A percentile compares a stretch with the other conserved stretches of the same genome.
Evolutionary conservation across 1,140 invertebrate species (phyloP).

Genomic region (Arion vulgaris): DNA sequence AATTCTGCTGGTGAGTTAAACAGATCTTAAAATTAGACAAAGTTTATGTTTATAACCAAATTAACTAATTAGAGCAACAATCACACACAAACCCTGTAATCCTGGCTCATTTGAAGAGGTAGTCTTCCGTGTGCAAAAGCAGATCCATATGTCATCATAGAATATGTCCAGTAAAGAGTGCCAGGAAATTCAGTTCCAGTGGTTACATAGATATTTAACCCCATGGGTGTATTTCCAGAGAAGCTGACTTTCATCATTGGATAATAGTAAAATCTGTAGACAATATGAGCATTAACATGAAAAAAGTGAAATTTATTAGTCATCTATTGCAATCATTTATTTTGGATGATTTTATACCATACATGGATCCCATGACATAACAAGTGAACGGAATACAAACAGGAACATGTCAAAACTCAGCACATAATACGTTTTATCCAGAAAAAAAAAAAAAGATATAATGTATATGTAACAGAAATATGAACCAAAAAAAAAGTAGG

Average conservation of each 20-base stretch:
- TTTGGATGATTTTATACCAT: no score
- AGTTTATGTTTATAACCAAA: no score
- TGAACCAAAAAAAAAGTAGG: no score
- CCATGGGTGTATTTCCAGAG: background rate
- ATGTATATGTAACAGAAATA: no score
- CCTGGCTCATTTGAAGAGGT: background rate
- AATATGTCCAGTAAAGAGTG: background rate
- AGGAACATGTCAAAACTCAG: no score
- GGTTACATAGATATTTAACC: background rate
- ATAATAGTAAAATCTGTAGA: slow-evolving; percentile 3
- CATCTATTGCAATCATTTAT: no score
- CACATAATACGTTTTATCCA: no score
- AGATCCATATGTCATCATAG: background rate
- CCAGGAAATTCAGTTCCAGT: background rate
- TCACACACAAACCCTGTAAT: slow-evolving; percentile 1
- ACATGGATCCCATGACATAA: no score
- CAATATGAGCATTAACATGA: background rate
- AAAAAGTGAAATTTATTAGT: background rate
- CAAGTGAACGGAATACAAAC: no score
- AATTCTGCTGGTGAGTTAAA: no score
- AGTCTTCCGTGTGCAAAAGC: background rate
- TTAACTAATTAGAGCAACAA: background rate
- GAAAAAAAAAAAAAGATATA: no score
- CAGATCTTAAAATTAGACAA: no score
- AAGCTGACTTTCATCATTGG: background rate